Conservation (phyloP, 1,140 invertebrate species). For the Penaeus indicus region DNA sequence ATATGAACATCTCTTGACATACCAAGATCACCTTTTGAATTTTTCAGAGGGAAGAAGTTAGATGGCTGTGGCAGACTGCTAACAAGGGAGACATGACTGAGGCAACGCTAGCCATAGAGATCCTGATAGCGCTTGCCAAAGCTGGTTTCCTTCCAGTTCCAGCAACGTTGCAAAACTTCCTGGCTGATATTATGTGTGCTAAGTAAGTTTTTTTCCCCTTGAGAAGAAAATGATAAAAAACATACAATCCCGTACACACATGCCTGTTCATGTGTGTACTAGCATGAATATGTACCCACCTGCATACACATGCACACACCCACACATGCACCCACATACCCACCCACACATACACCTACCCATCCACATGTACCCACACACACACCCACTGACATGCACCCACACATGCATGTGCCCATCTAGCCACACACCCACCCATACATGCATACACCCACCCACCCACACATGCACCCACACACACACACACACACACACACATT, state of each 20-base stretch:
- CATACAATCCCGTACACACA: not conserved
- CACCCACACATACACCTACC: not conserved
- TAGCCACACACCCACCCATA: not conserved
- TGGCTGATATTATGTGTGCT: conserved; percentile 54
- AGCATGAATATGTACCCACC: conserved; percentile 11
- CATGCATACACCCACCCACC: not conserved
- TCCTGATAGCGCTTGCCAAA: conserved; percentile 33
- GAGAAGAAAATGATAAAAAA: not conserved
- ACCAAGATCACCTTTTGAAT: not conserved
- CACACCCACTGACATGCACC: not conserved
- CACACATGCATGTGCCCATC: not conserved
- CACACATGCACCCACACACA: not conserved
- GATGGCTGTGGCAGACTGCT: conserved; percentile 54
- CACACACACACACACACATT: not conserved
- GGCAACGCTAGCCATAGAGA: conserved; percentile 52
- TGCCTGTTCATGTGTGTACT: not conserved
- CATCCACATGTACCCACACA: not conserved
- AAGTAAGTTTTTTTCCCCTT: conserved; percentile 36
- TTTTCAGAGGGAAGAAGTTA: conserved; percentile 54
- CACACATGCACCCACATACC: not conserved
- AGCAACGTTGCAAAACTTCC: conserved; percentile 56
- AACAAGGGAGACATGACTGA: conserved; percentile 52
- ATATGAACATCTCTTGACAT: not conserved
- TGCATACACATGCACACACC: not conserved
- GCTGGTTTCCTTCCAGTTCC: conserved; percentile 34